Conservation (phyloP, 2,797 vertebrate genomes). For the Pseudocheirus occidentalis region DNA sequence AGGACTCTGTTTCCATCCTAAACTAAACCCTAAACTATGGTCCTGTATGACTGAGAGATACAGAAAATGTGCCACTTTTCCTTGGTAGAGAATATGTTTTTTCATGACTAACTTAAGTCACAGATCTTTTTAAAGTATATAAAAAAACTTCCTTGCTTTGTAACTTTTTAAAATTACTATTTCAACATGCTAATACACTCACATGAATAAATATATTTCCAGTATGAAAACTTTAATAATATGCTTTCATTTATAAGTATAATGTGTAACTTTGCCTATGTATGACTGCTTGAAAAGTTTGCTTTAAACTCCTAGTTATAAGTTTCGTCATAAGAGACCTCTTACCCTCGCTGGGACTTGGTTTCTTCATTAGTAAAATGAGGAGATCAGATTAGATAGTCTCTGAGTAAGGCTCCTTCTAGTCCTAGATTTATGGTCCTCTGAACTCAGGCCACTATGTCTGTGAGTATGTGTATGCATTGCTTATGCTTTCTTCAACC, state of each 20-base stretch:
- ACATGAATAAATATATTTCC: background rate
- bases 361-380: background rate
- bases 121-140: background rate
- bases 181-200: background rate
- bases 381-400: background rate
- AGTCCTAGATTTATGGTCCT: background rate
- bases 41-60: background rate
- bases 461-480: background rate
- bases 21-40: background rate
- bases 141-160: background rate
- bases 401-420: background rate
- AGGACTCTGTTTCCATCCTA: background rate
- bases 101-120: background rate
- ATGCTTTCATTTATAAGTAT: background rate
- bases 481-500: slow-evolving; percentile 35
- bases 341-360: background rate
- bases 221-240: background rate
- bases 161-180: background rate
- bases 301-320: background rate
- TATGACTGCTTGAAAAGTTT: background rate
- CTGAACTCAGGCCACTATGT: background rate
- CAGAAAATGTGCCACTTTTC: background rate
- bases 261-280: background rate
- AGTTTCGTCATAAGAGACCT: background rate
- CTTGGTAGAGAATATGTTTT: background rate